These are phyloP conservation scores for Arrhamphus sclerolepis DNA, from an alignment of 2,797 vertebrate genomes.

Conservation along the genomic window DNA sequence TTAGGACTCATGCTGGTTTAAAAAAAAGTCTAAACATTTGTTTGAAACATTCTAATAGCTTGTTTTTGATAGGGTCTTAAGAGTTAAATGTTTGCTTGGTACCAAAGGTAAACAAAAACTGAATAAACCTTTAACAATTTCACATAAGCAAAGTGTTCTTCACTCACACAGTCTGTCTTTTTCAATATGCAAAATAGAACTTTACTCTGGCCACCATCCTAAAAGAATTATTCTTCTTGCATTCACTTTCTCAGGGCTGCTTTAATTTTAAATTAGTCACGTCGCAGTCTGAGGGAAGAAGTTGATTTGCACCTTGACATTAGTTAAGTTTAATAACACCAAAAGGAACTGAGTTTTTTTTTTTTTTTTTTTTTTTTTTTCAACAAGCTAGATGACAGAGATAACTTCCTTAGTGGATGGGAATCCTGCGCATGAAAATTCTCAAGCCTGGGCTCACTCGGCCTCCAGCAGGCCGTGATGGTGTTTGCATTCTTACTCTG, in stretches of 20 bases:
- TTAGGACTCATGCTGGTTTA: too few species aligned
- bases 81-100: too few species aligned
- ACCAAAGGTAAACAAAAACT: too few species aligned
- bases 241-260: conserved; percentile 1
- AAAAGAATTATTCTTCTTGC: neutral
- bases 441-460: neutral
- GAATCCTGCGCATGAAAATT: neutral
- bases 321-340: neutral
- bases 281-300: neutral
- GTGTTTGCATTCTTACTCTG: neutral
- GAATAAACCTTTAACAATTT: too few species aligned
- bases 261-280: conserved; percentile 4
- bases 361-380: neutral
- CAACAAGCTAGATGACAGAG: neutral
- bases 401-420: conserved; percentile 1
- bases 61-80: too few species aligned
- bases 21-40: too few species aligned
- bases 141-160: too few species aligned
- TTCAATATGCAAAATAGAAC: neutral
- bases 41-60: too few species aligned
- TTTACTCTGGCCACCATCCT: neutral
- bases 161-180: neutral
- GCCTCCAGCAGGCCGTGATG: neutral
- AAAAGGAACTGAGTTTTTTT: neutral
- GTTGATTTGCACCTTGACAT: neutral